Evolutionary conservation across 2,888 invertebrate genomes (phyloP).

Genomic region (Prenolepis imparis): DNA sequence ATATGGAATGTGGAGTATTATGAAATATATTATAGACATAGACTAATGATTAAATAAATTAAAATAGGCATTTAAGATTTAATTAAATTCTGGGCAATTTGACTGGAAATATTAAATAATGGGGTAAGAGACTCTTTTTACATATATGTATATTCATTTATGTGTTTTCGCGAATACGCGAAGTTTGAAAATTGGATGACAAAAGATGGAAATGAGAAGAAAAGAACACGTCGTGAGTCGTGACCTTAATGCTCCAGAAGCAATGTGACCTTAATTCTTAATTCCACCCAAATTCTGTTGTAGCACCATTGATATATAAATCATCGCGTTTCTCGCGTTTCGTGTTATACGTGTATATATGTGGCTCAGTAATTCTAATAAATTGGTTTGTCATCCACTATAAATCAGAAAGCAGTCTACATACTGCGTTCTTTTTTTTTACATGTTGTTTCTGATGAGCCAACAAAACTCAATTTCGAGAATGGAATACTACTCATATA

Average conservation of each 20-base stretch:
- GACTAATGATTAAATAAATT: conserved; percentile 5
- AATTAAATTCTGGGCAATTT: neutral
- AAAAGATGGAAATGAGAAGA: conserved; percentile 17
- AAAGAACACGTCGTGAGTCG: conserved; percentile 37
- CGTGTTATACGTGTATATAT: conserved; percentile 53
- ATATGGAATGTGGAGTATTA: too few species aligned
- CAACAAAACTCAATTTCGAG: conserved; percentile 37
- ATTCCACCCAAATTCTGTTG: conserved; percentile 60
- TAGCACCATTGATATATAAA: conserved; percentile 66
- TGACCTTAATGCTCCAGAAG: conserved; percentile 38
- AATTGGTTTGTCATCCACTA: conserved; percentile 74
- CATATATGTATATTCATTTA: neutral
- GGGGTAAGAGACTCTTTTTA: neutral
- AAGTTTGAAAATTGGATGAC: conserved; percentile 6
- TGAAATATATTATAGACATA: neutral
- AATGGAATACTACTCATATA: conserved; percentile 27
- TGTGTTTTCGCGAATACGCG: neutral
- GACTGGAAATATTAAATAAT: neutral
- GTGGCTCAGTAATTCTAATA: conserved; percentile 79
- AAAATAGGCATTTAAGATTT: neutral
- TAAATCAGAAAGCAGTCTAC: conserved; percentile 67
- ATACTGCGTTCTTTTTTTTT: conserved; percentile 36
- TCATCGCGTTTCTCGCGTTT: conserved; percentile 66
- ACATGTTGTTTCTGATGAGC: conserved; percentile 34
- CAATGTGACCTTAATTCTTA: conserved; percentile 69